These are phyloP conservation scores for Gobio gobio DNA, from an alignment of 2,113 vertebrate species.

Conservation along the genomic window DNA sequence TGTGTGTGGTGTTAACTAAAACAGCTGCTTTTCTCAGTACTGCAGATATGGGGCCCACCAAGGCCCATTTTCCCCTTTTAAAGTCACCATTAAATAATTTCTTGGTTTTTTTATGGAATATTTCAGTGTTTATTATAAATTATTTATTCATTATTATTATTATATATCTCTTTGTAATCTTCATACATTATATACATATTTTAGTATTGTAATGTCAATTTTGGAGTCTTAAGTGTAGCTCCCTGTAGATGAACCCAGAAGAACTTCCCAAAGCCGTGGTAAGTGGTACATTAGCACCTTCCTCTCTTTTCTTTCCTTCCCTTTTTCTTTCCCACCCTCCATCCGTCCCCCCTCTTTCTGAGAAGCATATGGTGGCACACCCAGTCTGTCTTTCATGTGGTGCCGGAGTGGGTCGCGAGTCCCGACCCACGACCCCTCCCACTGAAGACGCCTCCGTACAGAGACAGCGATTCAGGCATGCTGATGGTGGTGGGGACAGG, in stretches of 20 bases:
- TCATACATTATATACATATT: no score
- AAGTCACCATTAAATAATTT: no score
- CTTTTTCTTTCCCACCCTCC: constrained; percentile 32
- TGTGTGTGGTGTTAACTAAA: no score
- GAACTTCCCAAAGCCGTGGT: background rate
- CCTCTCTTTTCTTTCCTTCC: background rate
- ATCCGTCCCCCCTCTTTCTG: constrained; percentile 40
- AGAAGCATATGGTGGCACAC: constrained; percentile 54
- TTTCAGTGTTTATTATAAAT: no score
- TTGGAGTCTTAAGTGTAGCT: no score
- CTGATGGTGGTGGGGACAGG: constrained; percentile 19
- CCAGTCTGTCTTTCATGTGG: constrained; percentile 53
- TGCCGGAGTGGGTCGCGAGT: background rate
- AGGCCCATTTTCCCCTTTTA: background rate
- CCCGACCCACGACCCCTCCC: background rate
- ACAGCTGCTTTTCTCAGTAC: background rate
- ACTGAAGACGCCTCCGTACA: constrained; percentile 28
- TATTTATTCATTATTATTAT: no score
- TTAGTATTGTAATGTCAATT: no score
- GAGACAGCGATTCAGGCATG: constrained; percentile 14
- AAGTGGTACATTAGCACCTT: constrained; percentile 33
- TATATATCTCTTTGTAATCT: no score
- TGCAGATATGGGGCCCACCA: constrained; percentile 26
- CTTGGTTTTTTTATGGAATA: no score
- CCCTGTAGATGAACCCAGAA: background rate